Percentiles rank a stretch among this genome's conserved stretches.
phyloP scores from a whole-genome alignment of 2,797 vertebrate genomes.

The Sitta carolinensis region DNA sequence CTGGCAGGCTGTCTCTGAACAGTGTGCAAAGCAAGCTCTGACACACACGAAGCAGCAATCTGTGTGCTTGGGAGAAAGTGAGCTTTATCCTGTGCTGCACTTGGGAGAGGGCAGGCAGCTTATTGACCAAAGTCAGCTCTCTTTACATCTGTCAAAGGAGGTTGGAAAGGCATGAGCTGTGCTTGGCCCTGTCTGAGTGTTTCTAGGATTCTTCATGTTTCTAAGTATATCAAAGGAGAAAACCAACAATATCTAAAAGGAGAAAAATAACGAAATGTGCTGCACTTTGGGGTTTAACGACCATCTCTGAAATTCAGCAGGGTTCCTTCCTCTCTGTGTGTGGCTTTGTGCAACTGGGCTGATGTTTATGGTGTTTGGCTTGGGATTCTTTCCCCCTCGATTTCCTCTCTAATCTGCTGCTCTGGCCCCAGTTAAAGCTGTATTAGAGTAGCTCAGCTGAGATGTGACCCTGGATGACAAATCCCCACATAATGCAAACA shows the following conservation, averaged over 20 bases:
- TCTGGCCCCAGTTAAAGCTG: not conserved
- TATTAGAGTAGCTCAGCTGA: not conserved
- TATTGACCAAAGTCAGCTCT: not conserved
- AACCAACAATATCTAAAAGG: not conserved
- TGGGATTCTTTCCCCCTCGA: not conserved
- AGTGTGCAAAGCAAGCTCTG: not conserved
- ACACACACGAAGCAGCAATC: not conserved
- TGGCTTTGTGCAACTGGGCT: not conserved
- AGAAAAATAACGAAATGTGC: not conserved
- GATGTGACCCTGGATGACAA: not conserved
- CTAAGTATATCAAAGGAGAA: not conserved
- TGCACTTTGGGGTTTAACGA: not conserved
- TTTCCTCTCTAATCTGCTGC: not conserved
- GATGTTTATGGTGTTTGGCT: not conserved
- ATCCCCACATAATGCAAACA: not conserved
- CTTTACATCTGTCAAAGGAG: fast-evolving
- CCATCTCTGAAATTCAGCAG: not conserved
- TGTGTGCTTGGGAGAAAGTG: not conserved
- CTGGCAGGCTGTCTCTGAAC: not conserved
- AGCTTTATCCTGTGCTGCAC: not conserved
- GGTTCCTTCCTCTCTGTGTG: not conserved
- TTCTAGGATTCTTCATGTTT: not conserved
- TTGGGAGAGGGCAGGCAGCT: not conserved
- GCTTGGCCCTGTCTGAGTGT: not conserved
- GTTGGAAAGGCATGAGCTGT: not conserved